Base-by-base conservation (phyloP, 2,888 invertebrate genomes). In the Cinara cedri region DNA sequence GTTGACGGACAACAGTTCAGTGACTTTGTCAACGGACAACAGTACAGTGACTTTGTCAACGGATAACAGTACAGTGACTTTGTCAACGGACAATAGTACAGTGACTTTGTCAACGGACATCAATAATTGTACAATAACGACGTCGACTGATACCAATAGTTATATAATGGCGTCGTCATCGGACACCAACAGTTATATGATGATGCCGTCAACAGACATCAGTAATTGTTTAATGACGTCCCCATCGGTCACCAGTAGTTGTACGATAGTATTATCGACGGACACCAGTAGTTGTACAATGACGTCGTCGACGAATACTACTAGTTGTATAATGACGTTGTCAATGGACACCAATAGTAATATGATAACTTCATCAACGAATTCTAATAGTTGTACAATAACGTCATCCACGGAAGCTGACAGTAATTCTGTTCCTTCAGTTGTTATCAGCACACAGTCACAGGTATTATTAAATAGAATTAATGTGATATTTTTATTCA, bases 371-470 rank as follows among this genome's bases (percentile, higher is more conserved):
- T 51, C 74, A 16, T 55, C 34, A 6, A n/a, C 55, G 14, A 26
- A 14, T 16, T 8, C 16, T 24, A 9, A 21, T 62, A 72, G 57
- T 46, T 21, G 70, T 6, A 8, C 19, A 9, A 14, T 26, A 3
- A 44, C 42, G 14, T 49, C 72, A 16, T 55, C 62, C 10, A 62
- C 49, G 14, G 72, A 60, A 16, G 14, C 49, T 0, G 71, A 71
- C 21, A 11, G 14, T 1, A 21, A 3, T 70, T 70, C 70, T 4
- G 21, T 71, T 1, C 14, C n/a, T 8, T 71, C 55, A 4, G 71
- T 55, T 6, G 42, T 70, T 14, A 55, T 51, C 16, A 3, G 6
- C 10, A 24, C 19, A 3, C 42, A 21, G 19, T 16, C 16, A 2
- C 21, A 21, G 71, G 71, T 71, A 55, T 55, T n/a, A n/a, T n/a